Percentiles rank a stretch among this genome's conserved stretches.
These are phyloP conservation scores for Heliopora coerulea DNA, from an alignment of 92 coral and sea anemone genomes.

Conservation along the genomic window DNA sequence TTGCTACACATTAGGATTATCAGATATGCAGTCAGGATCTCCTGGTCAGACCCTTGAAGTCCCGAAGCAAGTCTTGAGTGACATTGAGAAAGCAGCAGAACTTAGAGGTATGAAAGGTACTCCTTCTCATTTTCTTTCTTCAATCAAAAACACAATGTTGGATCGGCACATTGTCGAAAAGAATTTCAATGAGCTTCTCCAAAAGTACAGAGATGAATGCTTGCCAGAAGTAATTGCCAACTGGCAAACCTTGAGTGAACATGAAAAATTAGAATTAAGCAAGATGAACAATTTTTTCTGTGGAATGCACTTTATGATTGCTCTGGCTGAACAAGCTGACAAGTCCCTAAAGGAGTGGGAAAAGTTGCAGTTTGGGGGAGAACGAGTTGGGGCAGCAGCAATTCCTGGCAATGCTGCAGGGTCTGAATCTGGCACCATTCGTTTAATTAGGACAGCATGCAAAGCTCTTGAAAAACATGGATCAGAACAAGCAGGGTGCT, in stretches of 20 bases:
- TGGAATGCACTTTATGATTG: conserved; percentile 37
- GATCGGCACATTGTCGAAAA: conserved; percentile 27
- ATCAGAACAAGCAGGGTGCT: conserved; percentile 26
- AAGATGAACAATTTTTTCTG: conserved; percentile 28
- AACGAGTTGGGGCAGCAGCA: conserved; percentile 11
- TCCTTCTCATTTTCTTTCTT: too few relatives aligned
- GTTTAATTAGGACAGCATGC: conserved; percentile 23
- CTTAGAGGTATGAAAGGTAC: conserved; percentile 5
- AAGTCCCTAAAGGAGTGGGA: conserved; percentile 43
- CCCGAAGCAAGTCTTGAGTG: conserved; percentile 23
- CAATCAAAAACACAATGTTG: conserved; percentile 29
- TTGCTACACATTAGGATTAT: background rate
- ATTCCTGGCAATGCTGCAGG: conserved; percentile 28
- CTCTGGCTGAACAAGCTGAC: conserved; percentile 32
- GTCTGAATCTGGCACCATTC: conserved; percentile 35
- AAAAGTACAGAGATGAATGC: conserved; percentile 17
- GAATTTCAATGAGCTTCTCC: conserved; percentile 23
- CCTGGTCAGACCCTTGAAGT: conserved; percentile 15
- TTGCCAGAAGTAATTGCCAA: conserved; percentile 23
- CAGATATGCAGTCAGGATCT: background rate
- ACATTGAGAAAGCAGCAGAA: conserved; percentile 30
- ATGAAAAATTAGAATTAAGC: background rate
- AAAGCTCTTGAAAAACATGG: conserved; percentile 32
- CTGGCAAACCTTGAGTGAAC: conserved; percentile 21
- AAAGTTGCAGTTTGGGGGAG: conserved; percentile 15